Percentiles rank a stretch among this genome's conserved stretches.
phyloP scores from a whole-genome alignment of 2,888 invertebrate species.

The Athrips mouffetella region DNA sequence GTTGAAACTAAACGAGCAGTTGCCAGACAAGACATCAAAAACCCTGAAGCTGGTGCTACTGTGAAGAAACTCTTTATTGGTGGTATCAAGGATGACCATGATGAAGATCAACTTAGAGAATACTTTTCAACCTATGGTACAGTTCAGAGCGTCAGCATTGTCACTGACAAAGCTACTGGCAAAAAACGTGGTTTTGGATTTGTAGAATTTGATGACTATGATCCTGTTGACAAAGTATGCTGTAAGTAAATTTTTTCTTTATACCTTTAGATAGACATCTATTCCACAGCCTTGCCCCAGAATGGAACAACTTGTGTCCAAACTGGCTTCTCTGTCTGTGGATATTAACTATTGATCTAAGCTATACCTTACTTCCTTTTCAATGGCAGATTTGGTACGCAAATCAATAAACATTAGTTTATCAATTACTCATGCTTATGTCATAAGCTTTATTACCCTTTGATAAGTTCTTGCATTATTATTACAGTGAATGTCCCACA shows the following conservation, averaged over 20 bases:
- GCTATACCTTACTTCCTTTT: conserved; percentile 65
- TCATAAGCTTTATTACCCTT: neutral
- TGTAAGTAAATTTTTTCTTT: conserved; percentile 82
- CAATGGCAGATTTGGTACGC: conserved; percentile 65
- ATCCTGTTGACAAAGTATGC: conserved; percentile 97
- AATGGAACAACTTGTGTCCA: conserved; percentile 58
- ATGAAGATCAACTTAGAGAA: conserved; percentile 92
- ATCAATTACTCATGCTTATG: neutral
- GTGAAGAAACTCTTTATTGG: conserved; percentile 97
- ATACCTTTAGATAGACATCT: neutral
- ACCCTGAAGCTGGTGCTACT: conserved; percentile 95
- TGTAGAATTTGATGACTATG: conserved; percentile 97
- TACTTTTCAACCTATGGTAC: conserved; percentile 91
- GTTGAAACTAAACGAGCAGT: conserved; percentile 99
- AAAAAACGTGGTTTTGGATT: conserved; percentile 98
- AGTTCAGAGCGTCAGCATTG: conserved; percentile 91
- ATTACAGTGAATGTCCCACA: conserved; percentile 87
- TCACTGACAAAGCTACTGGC: conserved; percentile 94
- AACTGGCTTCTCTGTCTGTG: conserved; percentile 75
- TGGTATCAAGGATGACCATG: conserved; percentile 95
- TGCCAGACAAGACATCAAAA: conserved; percentile 93
- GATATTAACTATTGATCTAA: conserved; percentile 66
- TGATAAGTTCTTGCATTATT: conserved; percentile 9
- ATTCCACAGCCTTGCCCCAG: conserved; percentile 74
- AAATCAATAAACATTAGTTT: conserved; percentile 56